Evolutionary conservation across 2,797 vertebrate genomes (phyloP), one percentile per base, ranked within the genome.

Genomic region (Arnoldichthys spilopterus): DNA sequence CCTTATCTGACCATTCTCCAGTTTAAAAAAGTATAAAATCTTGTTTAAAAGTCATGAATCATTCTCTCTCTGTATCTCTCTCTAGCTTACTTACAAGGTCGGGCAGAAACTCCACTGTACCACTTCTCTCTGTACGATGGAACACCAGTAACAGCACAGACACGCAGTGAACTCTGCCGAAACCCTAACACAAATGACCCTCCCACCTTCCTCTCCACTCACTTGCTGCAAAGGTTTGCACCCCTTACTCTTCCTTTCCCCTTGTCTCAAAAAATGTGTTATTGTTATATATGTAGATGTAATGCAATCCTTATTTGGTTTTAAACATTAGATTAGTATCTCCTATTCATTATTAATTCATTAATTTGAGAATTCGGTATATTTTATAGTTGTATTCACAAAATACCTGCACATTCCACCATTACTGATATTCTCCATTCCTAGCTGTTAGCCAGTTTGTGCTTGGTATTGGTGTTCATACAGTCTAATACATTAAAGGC

Each of bases 41-140:
- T 47, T 66, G 12, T 32, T n/a, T 28, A 4, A 51, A 20, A 28
- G 20, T 32, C 24, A 9, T 59, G 8, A 76, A 18, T 72, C 22
- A 32, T 70, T 9, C 24, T 63, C 2, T 16, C 6, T 4, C 11
- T 54, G 13, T 58, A 12, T 40, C 8, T 83, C 22, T 76, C 82
- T 85, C 54, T 87, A 99, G 98, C 96, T 81, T 96, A 95, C 67
- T 91, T 95, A 34, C 95, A 95, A 4, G 96, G 98, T n/a, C 95
- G 96, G 5, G 95, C 98, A 0, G 98, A 99, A 90, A 99, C 97
- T 0, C 97, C 98, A 0, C 74, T 95, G 3, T 99, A 99, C 86
- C 95, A 96, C 49, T 99, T 99, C 87, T 97, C 96, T 0, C 91
- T 99, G 81, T 95, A 97, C 3, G 98, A 99, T 76, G 98, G 98